phyloP scores from a whole-genome alignment of 2,113 vertebrate species.

The Panthera tigris region DNA sequence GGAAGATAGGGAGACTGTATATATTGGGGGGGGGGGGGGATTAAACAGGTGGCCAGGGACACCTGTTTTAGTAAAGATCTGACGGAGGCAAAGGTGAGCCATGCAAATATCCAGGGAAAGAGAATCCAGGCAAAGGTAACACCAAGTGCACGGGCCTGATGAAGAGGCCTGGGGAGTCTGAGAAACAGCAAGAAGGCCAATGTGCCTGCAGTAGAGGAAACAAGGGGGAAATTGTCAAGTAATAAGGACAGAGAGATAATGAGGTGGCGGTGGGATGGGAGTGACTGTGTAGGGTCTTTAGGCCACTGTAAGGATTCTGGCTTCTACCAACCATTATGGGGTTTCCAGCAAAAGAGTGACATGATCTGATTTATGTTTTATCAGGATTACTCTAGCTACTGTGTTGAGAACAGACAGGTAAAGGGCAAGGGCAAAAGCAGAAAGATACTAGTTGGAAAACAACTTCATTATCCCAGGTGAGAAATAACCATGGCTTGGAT shows the following conservation, averaged over 20 bases:
- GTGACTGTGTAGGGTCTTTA: not conserved
- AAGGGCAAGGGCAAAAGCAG: not conserved
- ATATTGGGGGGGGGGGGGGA: rapidly evolving
- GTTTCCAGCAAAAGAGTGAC: not conserved
- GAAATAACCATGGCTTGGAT: not conserved
- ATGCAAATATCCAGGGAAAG: not conserved
- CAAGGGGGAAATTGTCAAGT: not conserved
- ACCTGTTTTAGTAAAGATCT: not conserved
- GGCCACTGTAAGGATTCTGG: not conserved
- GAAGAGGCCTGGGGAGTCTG: not conserved
- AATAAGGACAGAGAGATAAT: not conserved
- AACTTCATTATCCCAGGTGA: not conserved
- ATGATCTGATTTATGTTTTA: not conserved
- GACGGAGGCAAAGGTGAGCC: not conserved
- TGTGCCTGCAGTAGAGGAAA: not conserved
- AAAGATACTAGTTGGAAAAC: not conserved
- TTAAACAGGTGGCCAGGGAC: not conserved
- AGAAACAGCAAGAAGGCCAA: not conserved
- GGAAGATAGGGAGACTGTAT: not conserved
- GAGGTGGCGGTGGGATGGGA: not conserved
- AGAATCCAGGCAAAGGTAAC: not conserved
- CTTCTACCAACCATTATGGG: not conserved
- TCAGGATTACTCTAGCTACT: not conserved
- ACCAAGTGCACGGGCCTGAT: not conserved
- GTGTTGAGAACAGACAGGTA: not conserved